Conservation (phyloP, 2,797 vertebrate species). For the Intellagama lesueurii region DNA sequence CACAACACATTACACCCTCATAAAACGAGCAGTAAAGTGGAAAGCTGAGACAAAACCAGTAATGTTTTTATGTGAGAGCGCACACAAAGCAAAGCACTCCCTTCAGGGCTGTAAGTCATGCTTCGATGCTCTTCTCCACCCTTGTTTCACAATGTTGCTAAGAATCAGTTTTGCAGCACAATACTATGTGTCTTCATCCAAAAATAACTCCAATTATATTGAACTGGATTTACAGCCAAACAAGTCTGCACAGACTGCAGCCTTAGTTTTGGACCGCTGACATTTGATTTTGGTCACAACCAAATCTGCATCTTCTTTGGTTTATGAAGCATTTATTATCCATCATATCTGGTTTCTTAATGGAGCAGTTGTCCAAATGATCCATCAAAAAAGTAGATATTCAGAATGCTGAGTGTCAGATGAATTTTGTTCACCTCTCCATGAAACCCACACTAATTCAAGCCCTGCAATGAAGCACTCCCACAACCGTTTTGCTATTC, state of each 20-base stretch:
- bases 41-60: not conserved
- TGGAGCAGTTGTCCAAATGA: not conserved
- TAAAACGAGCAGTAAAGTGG: too few species aligned
- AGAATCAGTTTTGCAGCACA: not conserved
- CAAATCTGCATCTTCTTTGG: not conserved
- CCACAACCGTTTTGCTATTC: not conserved
- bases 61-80: not conserved
- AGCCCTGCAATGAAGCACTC: not conserved
- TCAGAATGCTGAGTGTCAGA: not conserved
- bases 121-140: not conserved
- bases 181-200: not conserved
- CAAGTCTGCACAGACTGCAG: not conserved
- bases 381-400: not conserved
- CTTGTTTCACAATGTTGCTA: not conserved
- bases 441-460: not conserved
- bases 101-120: not conserved
- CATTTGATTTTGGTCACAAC: not conserved
- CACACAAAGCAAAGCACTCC: not conserved
- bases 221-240: not conserved
- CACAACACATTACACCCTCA: not conserved
- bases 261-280: not conserved
- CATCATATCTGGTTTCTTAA: not conserved
- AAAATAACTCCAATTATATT: not conserved
- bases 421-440: not conserved
- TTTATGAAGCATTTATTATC: not conserved